Evolutionary conservation across 2,888 invertebrate species (phyloP).

Genomic region (Gari tellinella): DNA sequence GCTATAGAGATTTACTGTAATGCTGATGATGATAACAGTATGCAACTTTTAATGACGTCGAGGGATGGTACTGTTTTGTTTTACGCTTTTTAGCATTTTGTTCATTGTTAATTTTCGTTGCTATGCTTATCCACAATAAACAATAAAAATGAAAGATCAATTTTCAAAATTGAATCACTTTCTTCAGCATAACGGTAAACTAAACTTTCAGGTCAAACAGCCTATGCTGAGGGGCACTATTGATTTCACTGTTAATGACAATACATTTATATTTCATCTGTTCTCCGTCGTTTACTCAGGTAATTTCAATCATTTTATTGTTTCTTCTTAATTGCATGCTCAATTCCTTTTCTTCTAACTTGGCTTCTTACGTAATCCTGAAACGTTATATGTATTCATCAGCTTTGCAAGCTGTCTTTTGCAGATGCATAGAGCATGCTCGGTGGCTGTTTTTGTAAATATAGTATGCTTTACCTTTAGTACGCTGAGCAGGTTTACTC

Average conservation of each 20-base stretch:
- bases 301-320: constrained; percentile 6
- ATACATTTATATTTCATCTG: constrained; percentile 12
- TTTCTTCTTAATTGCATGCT: constrained; percentile 4
- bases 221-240: not conserved
- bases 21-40: constrained; percentile 5
- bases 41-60: constrained; percentile 10
- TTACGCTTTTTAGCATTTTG: constrained; percentile 45
- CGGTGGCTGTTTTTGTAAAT: too few relatives aligned
- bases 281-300: constrained; percentile 8
- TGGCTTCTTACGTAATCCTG: too few relatives aligned
- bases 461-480: too few relatives aligned
- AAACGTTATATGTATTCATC: too few relatives aligned
- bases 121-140: constrained; percentile 18
- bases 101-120: constrained; percentile 28
- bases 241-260: too few relatives aligned
- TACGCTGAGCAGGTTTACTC: too few relatives aligned
- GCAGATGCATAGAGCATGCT: too few relatives aligned
- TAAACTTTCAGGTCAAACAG: constrained; percentile 1
- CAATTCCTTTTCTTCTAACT: constrained; percentile 3
- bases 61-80: constrained; percentile 16
- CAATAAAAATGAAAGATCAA: not conserved
- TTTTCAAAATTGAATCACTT: not conserved
- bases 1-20: constrained; percentile 5
- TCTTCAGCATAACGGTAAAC: constrained; percentile 4
- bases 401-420: too few relatives aligned